Evolutionary conservation across 64 coral and sea anemone genomes (phyloP).

Genomic region (Pocillopora damicornis): DNA sequence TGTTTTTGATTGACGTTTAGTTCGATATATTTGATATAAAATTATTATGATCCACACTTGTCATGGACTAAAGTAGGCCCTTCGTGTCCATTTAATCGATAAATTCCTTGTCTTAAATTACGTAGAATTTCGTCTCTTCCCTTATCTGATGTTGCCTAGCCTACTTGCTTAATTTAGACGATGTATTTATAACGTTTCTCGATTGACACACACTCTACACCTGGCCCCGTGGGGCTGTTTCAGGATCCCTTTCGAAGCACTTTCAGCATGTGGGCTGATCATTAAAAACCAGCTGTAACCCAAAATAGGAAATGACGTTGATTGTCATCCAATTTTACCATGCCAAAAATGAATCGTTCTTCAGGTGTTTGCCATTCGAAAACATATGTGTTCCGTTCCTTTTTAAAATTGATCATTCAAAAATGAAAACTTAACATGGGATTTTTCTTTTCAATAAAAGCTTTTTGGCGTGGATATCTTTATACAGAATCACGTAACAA

Average conservation of each 20-base stretch:
- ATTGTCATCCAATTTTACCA: neutral
- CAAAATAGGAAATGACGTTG: neutral
- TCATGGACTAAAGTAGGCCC: neutral
- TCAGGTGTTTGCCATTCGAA: neutral
- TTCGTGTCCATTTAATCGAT: neutral
- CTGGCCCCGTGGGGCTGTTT: neutral
- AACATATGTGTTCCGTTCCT: neutral
- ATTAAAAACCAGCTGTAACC: neutral
- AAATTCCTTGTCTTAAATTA: slow-evolving; percentile 23
- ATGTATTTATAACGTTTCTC: neutral
- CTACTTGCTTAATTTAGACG: slow-evolving; percentile 17
- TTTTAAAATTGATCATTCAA: too few species aligned
- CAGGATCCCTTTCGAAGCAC: neutral
- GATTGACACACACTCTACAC: neutral
- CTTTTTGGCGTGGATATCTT: too few species aligned
- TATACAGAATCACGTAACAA: too few species aligned
- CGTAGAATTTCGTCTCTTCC: neutral
- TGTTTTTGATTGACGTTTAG: neutral
- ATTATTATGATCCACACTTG: neutral
- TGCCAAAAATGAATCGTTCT: neutral
- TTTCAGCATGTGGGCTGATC: slow-evolving; percentile 1
- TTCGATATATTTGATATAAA: neutral
- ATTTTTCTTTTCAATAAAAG: too few species aligned
- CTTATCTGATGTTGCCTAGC: neutral
- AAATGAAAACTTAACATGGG: too few species aligned